Evolutionary conservation across 2,797 vertebrate genomes (phyloP).

Genomic region (Melanotaenia nigrans): DNA sequence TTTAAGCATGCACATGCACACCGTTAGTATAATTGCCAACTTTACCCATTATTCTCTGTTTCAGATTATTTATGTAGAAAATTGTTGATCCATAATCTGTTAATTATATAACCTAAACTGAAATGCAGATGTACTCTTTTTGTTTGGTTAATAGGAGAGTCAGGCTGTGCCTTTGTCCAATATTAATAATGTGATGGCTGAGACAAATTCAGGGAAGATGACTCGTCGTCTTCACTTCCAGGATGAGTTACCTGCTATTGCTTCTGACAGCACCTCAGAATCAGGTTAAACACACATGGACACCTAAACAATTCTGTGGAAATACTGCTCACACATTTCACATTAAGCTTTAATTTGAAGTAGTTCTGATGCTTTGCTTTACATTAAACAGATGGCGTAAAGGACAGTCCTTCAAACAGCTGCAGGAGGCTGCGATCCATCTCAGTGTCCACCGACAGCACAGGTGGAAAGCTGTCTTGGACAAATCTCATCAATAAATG

Average conservation of each 20-base stretch:
- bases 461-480: slow-evolving; percentile 67
- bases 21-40: background rate
- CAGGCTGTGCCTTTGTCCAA: slow-evolving; percentile 88
- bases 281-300: slow-evolving; percentile 72
- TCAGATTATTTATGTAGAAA: background rate
- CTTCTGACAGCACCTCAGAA: slow-evolving; percentile 73
- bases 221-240: slow-evolving; percentile 78
- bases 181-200: slow-evolving; percentile 81
- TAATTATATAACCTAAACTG: background rate
- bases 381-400: slow-evolving; percentile 70
- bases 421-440: slow-evolving; percentile 72
- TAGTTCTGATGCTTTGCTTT: slow-evolving; percentile 15
- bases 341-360: slow-evolving; percentile 17
- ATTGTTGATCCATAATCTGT: background rate
- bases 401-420: slow-evolving; percentile 62
- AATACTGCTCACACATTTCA: background rate
- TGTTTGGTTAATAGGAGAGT: slow-evolving; percentile 81
- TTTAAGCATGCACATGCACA: background rate
- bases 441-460: slow-evolving; percentile 72
- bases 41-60: background rate
- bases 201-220: slow-evolving; percentile 72
- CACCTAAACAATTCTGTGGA: background rate
- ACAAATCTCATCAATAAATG: slow-evolving; percentile 13
- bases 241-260: slow-evolving; percentile 83
- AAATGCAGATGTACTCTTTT: background rate